phyloP scores from a whole-genome alignment of 2,113 vertebrate species.

The Festucalex cinctus region DNA sequence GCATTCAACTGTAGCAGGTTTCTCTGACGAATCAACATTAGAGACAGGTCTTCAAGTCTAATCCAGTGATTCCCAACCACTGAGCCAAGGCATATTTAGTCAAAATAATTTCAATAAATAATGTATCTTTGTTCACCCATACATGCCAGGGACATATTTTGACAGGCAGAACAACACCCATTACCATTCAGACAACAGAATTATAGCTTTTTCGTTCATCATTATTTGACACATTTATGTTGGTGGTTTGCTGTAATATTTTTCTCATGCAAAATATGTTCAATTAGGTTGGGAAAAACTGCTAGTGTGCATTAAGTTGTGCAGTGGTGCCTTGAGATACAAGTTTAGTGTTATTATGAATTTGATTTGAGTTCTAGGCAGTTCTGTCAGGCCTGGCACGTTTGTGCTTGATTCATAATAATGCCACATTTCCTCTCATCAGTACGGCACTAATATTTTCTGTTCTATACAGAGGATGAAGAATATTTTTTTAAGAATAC shows the following conservation, averaged over 20 bases:
- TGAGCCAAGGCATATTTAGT: background rate
- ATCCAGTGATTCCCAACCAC: background rate
- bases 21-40: conserved; percentile 2
- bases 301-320: background rate
- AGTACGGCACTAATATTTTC: background rate
- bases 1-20: background rate
- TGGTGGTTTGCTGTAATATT: background rate
- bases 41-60: background rate
- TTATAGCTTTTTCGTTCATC: background rate
- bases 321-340: background rate
- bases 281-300: background rate
- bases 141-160: no score
- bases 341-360: background rate
- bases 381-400: no score
- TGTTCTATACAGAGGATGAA: no score
- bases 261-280: background rate
- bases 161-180: background rate
- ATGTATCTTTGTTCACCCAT: no score
- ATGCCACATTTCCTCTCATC: background rate
- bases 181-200: no score
- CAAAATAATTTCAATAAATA: background rate
- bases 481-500: no score
- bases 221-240: background rate
- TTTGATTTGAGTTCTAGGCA: background rate
- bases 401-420: background rate